Evolutionary conservation across 2,113 vertebrate genomes (phyloP), one percentile per base, ranked within the genome.

Genomic region (Poeciliopsis occidentalis): DNA sequence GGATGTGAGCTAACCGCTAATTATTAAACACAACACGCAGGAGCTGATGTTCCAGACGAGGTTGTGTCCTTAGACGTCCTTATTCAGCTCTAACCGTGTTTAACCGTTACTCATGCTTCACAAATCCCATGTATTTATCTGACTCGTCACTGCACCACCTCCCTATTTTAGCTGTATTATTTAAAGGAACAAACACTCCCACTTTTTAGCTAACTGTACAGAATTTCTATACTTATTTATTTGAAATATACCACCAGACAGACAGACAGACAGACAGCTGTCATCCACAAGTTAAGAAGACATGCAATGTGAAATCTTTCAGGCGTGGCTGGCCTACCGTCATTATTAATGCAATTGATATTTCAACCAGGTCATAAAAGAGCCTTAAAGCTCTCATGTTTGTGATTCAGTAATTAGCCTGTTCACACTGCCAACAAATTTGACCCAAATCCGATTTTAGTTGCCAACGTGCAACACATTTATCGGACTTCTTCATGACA

Each of bases 41-140:
- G 54, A 61, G 76, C 1, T 70, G 8, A n/a, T 57, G 19, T 57
- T 31, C 19, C 61, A 84, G 44, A 62, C 69, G 24, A 69, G 41
- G 30, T 75, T 15, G 27, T 60, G 78, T 85, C 85, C 75, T 85
- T 57, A 66, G 37, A 75, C 8, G 81, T 82, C 74, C 73, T 73
- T 4, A 11, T 63, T 51, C 57, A 13, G 22, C 37, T 2, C 44
- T 51, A 31, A 31, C 30, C 29, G 32, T 54, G n/a, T 44, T 73
- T 61, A 65, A 64, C 77, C 70, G 66, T 68, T 8, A 19, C 54
- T 29, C 69, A 71, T 34, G 19, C 62, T 69, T 13, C 27, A 61
- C 12, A 47, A 13, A 47, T 12, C 60, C 27, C 29, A 67, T 37
- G 60, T 15, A 12, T 74, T 77, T 26, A 78, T 32, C 68, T 13